These are phyloP conservation scores for Prietella phreatophila DNA, from an alignment of 2,113 vertebrate genomes.

Conservation along the genomic window DNA sequence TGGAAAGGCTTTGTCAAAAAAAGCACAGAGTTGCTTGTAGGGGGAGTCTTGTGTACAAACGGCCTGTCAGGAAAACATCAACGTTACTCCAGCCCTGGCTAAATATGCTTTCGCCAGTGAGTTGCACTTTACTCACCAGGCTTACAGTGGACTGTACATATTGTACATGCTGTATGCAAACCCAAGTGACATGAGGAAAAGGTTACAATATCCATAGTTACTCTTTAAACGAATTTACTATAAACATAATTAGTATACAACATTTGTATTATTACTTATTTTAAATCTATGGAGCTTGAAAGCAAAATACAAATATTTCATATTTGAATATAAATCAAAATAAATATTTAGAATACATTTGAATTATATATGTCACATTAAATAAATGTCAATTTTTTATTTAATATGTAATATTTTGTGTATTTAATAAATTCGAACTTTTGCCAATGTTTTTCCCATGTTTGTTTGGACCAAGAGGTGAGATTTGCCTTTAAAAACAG, in stretches of 20 bases:
- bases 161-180: not conserved
- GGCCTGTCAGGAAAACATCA: not conserved
- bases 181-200: not conserved
- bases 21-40: not conserved
- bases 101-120: not conserved
- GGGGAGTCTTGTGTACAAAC: not conserved
- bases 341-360: not conserved
- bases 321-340: not conserved
- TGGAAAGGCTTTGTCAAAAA: not conserved
- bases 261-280: not conserved
- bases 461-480: not conserved
- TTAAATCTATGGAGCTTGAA: not conserved
- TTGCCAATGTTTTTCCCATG: not conserved
- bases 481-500: not conserved
- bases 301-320: not conserved
- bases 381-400: not conserved
- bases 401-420: not conserved
- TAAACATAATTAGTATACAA: not conserved
- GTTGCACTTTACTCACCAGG: not conserved
- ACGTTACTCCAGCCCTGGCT: not conserved
- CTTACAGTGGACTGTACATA: not conserved
- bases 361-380: not conserved
- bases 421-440: not conserved
- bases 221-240: not conserved
- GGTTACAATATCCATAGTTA: not conserved